Base-by-base conservation (phyloP, 2,888 invertebrate genomes). In the Rhagonycha fulva region DNA sequence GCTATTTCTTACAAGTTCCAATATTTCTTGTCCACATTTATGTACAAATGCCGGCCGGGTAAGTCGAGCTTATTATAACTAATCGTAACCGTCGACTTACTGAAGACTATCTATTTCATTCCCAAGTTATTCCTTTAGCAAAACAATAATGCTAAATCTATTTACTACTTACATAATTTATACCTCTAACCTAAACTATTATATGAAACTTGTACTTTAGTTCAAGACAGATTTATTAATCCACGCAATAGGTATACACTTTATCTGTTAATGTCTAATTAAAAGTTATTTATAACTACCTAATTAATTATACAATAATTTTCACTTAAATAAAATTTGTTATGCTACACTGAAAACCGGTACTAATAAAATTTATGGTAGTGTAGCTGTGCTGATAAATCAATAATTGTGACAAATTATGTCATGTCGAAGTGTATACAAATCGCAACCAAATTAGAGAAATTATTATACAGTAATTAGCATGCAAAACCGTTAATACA, bases 1-100 rank as follows among this genome's bases (percentile, higher is more conserved):
- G 62, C 63, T 66, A 66, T 72, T 72, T 66, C 67, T 67, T 71
- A 71, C 62, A 63, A 66, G 28, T 66, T 60, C 14, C 14, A n/a
- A 62, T 62, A 63, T 71, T 71, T 62, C 63, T 66, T 66, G 63
- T 66, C 63, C 63, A 66, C 63, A 26, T 66, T 66, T 66, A 12
- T 61, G 12, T 5, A 24, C 23, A 14, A 14, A 12, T 12, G 26
- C 63, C n/a, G 47, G 47, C n/a, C 47, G 47, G 47, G 11, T 24
- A 19, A 66, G 23, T 24, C n/a, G n/a, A 26, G 14, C 63, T 66
- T 24, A 66, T 66, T 14, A 66, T 66, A 66, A 66, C 14, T 66
- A 66, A 66, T 66, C 63, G 23, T 2, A n/a, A 66, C n/a, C 26
- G 24, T 66, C 26, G 14, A 23, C 63, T 66, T 47, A 47, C 47